Base-by-base conservation (phyloP, 2,797 vertebrate genomes). In the Bufotes viridis region DNA sequence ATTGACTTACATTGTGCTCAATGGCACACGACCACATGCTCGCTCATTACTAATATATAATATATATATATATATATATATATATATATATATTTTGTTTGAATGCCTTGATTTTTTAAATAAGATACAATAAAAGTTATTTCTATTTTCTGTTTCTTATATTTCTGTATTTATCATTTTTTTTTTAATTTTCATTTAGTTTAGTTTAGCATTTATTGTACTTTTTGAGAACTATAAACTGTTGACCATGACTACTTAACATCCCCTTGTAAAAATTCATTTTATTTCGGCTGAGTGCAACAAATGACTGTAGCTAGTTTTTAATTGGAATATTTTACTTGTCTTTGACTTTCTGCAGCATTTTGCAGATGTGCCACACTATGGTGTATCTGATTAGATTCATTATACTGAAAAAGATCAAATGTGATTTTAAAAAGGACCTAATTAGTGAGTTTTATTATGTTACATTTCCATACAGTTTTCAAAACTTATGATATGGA, bases 401-500 rank as follows among this genome's bases (percentile, higher is more conserved):
- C 74, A 85, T 85, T 78, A 78, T 85, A 51, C 84, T 24, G 49
- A 29, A 55, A 67, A 85, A 76, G 42, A 65, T 65, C 20, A 78
- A 76, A 85, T 85, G n/a, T 65, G 60, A 65, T 78, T 63, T 85
- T 34, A 85, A 76, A 85, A 65, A 42, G 34, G 60, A 10, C 60
- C 74, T 78, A 65, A 85, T 85, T 85, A 85, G 84, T 78, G 74
- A 53, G 49, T 78, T 85, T 78, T 85, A 78, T 76, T 65, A 65
- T 3, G 55, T 22, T 72, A 57, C 58, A 63, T 22, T 49, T 78
- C 61, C 7, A 8, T 51, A 75, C 53, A 63, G 78, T 63, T 67
- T 53, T 42, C 42, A 29, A 63, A 53, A n/a, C 72, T 24, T 42
- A 51, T 61, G 57, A 63, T 22, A 26, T 13, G 6, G 24, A 18